Evolutionary conservation across 1,140 invertebrate genomes (phyloP), one percentile per base, ranked within the genome.

Genomic region (Sycophila sp.): DNA sequence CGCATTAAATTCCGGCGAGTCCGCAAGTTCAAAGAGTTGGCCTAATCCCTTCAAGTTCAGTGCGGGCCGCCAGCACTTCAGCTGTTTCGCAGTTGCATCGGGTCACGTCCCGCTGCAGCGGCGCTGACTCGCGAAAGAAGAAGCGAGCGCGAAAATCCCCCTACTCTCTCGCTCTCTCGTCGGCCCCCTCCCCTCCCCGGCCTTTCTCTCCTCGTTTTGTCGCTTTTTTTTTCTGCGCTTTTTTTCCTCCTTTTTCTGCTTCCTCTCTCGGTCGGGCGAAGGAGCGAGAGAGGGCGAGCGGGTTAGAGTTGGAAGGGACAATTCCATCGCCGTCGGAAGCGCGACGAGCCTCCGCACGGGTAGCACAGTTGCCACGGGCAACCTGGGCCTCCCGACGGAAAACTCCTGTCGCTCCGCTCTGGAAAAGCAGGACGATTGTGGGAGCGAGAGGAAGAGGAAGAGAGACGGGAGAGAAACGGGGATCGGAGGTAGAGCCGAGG

Each of bases 291-390:
- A 26, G 38, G 13, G 30, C 49, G 45, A 64, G 71, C 58, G 59
- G 53, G 53, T 28, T n/a, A 22, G 71, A 55, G 40, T 17, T 65
- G 82, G 71, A 55, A 36, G 28, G 69, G 83, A 81, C 81, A 83
- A 85, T 85, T 83, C 73, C 76, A 82, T 85, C 64, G 76, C 83
- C 63, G 56, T 70, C 69, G 64, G 60, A 51, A 60, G 67, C 72
- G 74, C 73, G 75, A 73, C 51, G 73, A 74, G 71, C 49, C 75
- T 72, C 63, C 4, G 72, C 56, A 47, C 69, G 64, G 69, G 75
- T 64, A 76, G 75, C 77, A 76, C 74, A 83, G 84, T 83, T 84
- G 83, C 83, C 73, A 82, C 77, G 83, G 83, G 80, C 82, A 83
- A 84, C 83, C 78, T 80, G 78, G 68, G 69, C 73, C 64, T 65